phyloP scores from a whole-genome alignment of 2,888 invertebrate genomes.

The Odontocerum albicorne region DNA sequence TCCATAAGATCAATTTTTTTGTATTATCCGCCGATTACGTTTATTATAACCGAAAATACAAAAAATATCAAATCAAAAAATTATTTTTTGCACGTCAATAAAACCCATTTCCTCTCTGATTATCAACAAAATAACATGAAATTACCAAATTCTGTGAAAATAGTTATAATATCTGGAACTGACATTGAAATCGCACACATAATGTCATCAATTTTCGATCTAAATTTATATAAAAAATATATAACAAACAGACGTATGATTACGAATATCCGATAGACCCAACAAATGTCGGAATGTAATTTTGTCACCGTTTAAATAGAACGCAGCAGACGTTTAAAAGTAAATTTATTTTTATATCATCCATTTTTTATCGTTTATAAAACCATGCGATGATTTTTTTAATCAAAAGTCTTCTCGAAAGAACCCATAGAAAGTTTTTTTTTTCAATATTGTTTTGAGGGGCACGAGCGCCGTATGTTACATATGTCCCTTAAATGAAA shows the following conservation, averaged over 20 bases:
- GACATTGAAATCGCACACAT: too few species aligned
- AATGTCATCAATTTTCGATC: too few species aligned
- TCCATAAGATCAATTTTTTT: too few species aligned
- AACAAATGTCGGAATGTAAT: slow-evolving; percentile 1
- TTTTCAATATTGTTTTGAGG: slow-evolving; percentile 1
- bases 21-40: too few species aligned
- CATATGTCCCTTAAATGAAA: slow-evolving; percentile 11
- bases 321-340: slow-evolving; percentile 56
- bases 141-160: too few species aligned
- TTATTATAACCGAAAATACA: too few species aligned
- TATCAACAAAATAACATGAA: too few species aligned
- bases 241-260: background rate
- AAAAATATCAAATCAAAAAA: too few species aligned
- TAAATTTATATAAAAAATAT: background rate
- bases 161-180: too few species aligned
- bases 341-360: slow-evolving; percentile 50
- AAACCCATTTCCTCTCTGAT: too few species aligned
- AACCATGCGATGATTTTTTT: slow-evolving; percentile 11
- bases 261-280: too few species aligned
- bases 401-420: slow-evolving; percentile 14
- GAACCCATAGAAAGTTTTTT: slow-evolving; percentile 23
- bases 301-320: slow-evolving; percentile 24
- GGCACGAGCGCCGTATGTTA: slow-evolving; percentile 34
- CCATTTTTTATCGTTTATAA: slow-evolving; percentile 26
- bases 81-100: too few species aligned